phyloP scores from a whole-genome alignment of 1,140 invertebrate genomes.

The Cydia amplana region DNA sequence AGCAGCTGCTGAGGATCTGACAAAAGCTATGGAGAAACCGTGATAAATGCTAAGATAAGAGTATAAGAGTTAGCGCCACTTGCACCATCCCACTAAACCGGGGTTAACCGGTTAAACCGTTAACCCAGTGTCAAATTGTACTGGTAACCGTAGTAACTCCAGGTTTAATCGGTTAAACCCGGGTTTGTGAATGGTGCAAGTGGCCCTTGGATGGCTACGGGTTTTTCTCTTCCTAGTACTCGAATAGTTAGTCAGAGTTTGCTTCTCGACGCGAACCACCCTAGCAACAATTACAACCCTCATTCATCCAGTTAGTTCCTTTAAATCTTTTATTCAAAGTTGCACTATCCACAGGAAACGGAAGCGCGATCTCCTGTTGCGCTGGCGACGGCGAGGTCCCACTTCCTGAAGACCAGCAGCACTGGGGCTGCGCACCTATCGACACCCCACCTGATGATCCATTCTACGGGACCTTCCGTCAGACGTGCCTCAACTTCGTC shows the following conservation, averaged over 20 bases:
- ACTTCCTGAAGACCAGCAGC: constrained; percentile 75
- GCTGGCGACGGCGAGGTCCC: constrained; percentile 68
- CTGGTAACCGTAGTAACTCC: too few species aligned
- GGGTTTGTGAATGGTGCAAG: too few species aligned
- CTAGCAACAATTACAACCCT: constrained; percentile 83
- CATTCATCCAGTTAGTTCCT: constrained; percentile 82
- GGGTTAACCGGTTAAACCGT: too few species aligned
- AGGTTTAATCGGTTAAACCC: too few species aligned
- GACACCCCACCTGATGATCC: constrained; percentile 82
- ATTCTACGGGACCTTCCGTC: constrained; percentile 82
- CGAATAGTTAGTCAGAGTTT: background rate
- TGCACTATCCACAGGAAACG: constrained; percentile 67
- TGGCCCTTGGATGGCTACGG: background rate
- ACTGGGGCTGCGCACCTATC: constrained; percentile 88
- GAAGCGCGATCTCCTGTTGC: constrained; percentile 82
- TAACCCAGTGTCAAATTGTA: too few species aligned
- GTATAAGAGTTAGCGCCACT: too few species aligned
- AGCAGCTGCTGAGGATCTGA: too few species aligned
- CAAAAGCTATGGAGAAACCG: too few species aligned
- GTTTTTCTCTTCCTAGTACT: background rate
- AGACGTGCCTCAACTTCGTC: constrained; percentile 85
- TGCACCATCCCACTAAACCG: too few species aligned
- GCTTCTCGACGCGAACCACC: background rate
- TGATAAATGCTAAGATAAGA: too few species aligned
- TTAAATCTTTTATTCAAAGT: background rate